These are phyloP conservation scores for Bombus ignitus DNA, from an alignment of 1,140 invertebrate species.

Conservation along the genomic window DNA sequence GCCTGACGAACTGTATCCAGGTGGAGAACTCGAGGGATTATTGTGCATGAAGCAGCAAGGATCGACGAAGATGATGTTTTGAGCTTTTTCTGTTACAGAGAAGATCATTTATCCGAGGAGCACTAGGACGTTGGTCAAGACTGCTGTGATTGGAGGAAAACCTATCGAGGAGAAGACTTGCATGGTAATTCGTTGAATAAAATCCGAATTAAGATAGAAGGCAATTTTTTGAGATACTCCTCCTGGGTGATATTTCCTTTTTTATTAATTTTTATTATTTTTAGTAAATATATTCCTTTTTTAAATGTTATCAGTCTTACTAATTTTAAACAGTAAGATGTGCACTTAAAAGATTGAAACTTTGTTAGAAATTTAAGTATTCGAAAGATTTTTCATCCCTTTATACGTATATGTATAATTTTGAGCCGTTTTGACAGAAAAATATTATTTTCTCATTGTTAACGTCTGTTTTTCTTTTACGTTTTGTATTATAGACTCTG, in stretches of 20 bases:
- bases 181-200: slow-evolving; percentile 80
- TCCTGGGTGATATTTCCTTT: neutral
- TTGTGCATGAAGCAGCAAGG: neutral
- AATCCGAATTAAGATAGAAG: neutral
- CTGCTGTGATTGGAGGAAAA: slow-evolving; percentile 83
- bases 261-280: neutral
- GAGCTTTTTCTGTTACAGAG: slow-evolving; percentile 75
- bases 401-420: neutral
- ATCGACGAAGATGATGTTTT: neutral
- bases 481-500: slow-evolving; percentile 79
- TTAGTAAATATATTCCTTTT: neutral
- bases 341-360: neutral
- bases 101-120: slow-evolving; percentile 82
- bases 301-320: neutral
- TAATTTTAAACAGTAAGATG: neutral
- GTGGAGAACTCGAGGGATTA: slow-evolving; percentile 47
- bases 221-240: neutral
- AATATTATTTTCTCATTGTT: neutral
- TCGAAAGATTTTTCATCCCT: neutral
- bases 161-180: slow-evolving; percentile 87
- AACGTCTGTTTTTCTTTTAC: neutral
- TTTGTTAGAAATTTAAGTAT: too few species aligned
- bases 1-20: slow-evolving; percentile 78
- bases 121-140: slow-evolving; percentile 75
- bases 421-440: neutral